Conservation (phyloP, 2,113 vertebrate species). For the Sylvietta virens region DNA sequence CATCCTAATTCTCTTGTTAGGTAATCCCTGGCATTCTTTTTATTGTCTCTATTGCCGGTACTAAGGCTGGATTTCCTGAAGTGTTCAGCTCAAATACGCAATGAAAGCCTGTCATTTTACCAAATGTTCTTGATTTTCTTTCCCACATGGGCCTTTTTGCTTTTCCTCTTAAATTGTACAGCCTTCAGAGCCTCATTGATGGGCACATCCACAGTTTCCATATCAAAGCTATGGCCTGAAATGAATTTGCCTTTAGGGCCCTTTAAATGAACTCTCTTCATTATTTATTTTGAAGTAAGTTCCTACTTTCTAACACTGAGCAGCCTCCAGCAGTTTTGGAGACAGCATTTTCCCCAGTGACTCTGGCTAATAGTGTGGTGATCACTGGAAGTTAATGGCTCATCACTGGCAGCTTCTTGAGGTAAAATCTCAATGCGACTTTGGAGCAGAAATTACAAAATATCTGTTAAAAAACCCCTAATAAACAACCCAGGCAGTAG, state of each 20-base stretch:
- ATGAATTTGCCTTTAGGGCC: slow-evolving; percentile 11
- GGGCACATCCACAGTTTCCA: not conserved
- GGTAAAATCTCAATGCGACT: not conserved
- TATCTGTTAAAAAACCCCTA: not conserved
- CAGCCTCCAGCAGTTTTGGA: not conserved
- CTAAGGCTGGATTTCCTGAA: slow-evolving; percentile 49
- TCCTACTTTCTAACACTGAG: slow-evolving; percentile 11
- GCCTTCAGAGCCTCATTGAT: slow-evolving; percentile 13
- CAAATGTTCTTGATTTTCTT: slow-evolving; percentile 22
- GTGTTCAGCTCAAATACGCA: not conserved
- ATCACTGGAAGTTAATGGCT: slow-evolving; percentile 10
- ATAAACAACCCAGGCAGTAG: not conserved
- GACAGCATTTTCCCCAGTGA: not conserved
- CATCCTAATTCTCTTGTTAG: slow-evolving; percentile 38
- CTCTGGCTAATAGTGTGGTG: not conserved
- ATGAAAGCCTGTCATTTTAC: not conserved
- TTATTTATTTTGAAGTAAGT: slow-evolving; percentile 26
- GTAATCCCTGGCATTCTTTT: slow-evolving; percentile 28
- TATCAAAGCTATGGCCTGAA: not conserved
- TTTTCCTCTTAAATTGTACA: not conserved
- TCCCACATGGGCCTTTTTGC: slow-evolving; percentile 14
- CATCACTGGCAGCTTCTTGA: not conserved
- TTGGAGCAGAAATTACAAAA: not conserved
- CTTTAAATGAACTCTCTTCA: slow-evolving; percentile 22
- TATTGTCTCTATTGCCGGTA: not conserved